phyloP scores from a whole-genome alignment of 2,113 vertebrate species.

The Xerus inauris region DNA sequence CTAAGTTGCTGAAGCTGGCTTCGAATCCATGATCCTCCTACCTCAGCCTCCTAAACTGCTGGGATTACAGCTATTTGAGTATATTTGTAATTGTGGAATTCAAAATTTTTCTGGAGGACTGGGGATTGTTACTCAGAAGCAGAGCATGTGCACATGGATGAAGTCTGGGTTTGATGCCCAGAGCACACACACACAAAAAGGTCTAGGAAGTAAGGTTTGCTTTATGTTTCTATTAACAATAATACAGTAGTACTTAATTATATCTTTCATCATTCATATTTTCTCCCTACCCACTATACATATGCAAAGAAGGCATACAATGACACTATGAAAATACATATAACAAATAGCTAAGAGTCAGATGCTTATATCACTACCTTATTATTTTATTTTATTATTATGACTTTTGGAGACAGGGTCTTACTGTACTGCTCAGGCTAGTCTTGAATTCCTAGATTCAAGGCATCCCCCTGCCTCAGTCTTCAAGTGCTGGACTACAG shows the following conservation, averaged over 20 bases:
- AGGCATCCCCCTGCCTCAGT: too few relatives aligned
- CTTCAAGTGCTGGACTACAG: too few relatives aligned
- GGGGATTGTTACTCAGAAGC: not conserved
- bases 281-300: not conserved
- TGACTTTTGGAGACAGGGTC: too few relatives aligned
- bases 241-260: not conserved
- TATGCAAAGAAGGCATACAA: not conserved
- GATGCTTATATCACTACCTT: not conserved
- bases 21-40: too few relatives aligned
- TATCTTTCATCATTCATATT: not conserved
- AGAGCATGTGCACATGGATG: not conserved
- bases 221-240: conserved; percentile 20
- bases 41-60: too few relatives aligned
- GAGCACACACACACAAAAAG: not conserved
- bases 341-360: not conserved
- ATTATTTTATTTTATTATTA: not conserved
- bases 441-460: too few relatives aligned
- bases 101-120: not conserved
- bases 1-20: too few relatives aligned
- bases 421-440: too few relatives aligned
- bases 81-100: not conserved
- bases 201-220: conserved; percentile 18
- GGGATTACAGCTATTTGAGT: too few relatives aligned
- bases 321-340: not conserved
- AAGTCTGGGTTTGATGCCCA: not conserved